Conservation (phyloP, 2,888 invertebrate genomes). For the Crematogaster levior region DNA sequence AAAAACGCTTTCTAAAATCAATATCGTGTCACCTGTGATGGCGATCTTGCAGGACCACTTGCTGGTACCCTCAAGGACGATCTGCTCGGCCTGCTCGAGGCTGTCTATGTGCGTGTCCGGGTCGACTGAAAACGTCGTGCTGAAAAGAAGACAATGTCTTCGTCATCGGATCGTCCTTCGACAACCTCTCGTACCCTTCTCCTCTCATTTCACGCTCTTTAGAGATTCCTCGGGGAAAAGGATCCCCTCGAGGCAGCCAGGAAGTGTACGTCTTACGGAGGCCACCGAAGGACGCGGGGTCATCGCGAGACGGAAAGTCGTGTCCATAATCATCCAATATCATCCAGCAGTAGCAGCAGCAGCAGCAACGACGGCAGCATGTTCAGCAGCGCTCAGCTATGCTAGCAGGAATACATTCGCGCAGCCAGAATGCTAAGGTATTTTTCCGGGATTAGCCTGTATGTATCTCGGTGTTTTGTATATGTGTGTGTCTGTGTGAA, state of each 20-base stretch:
- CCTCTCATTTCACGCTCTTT: conserved; percentile 4
- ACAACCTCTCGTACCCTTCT: conserved; percentile 69
- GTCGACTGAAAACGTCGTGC: conserved; percentile 98
- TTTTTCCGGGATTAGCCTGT: conserved; percentile 13
- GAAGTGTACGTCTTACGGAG: conserved; percentile 61
- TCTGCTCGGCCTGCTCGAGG: conserved; percentile 98
- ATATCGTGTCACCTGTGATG: conserved; percentile 93
- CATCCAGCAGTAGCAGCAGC: conserved; percentile 52
- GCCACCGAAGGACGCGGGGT: conserved; percentile 70
- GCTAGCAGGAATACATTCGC: conserved; percentile 32
- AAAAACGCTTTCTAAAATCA: conserved; percentile 68
- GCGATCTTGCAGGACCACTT: conserved; percentile 99
- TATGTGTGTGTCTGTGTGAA: conserved; percentile 21
- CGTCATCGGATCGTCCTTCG: conserved; percentile 81
- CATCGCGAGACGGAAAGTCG: conserved; percentile 57
- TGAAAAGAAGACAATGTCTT: conserved; percentile 87
- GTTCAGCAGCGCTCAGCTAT: conserved; percentile 40
- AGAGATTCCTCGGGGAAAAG: not conserved
- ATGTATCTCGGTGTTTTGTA: not conserved
- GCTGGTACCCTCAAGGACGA: conserved; percentile 99
- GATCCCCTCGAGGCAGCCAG: not conserved
- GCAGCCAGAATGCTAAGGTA: conserved; percentile 27
- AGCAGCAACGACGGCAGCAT: conserved; percentile 2
- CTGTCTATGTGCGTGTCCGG: conserved; percentile 99
- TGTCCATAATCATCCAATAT: conserved; percentile 61